Evolutionary conservation across 1,140 invertebrate genomes (phyloP).

Genomic region (Schlechtendalia chinensis): DNA sequence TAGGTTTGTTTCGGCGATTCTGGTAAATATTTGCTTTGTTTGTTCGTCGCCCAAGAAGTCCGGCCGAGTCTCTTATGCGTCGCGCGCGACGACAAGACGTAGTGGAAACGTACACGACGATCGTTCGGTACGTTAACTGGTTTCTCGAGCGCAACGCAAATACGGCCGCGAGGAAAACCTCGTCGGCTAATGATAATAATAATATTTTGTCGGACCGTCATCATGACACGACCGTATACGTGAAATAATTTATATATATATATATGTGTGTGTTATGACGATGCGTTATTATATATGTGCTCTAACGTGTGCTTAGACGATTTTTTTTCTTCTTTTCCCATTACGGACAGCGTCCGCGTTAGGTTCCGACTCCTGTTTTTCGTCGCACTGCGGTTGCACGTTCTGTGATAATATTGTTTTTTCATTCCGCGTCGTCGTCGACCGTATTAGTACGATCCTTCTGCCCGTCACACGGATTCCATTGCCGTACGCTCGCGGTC

Average conservation of each 20-base stretch:
- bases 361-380: neutral
- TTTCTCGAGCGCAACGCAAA: slow-evolving; percentile 44
- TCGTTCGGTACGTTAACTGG: neutral
- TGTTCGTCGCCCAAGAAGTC: too few species aligned
- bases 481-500: too few species aligned
- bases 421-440: too few species aligned
- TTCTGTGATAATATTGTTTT: too few species aligned
- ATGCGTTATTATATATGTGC: slow-evolving; percentile 15
- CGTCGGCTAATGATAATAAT: slow-evolving; percentile 23
- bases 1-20: too few species aligned
- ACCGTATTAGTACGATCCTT: too few species aligned
- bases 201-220: slow-evolving; percentile 27
- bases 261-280: neutral
- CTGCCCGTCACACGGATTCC: too few species aligned
- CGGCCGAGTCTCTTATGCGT: neutral
- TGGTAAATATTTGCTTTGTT: too few species aligned
- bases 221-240: neutral
- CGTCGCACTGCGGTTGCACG: too few species aligned
- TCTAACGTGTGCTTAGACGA: neutral
- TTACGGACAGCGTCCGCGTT: neutral
- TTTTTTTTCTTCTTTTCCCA: slow-evolving; percentile 16
- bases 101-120: neutral
- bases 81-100: too few species aligned
- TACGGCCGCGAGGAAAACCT: slow-evolving; percentile 24
- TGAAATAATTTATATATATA: neutral